phyloP scores from a whole-genome alignment of 2,888 invertebrate genomes.

The Drosophila subquinaria region DNA sequence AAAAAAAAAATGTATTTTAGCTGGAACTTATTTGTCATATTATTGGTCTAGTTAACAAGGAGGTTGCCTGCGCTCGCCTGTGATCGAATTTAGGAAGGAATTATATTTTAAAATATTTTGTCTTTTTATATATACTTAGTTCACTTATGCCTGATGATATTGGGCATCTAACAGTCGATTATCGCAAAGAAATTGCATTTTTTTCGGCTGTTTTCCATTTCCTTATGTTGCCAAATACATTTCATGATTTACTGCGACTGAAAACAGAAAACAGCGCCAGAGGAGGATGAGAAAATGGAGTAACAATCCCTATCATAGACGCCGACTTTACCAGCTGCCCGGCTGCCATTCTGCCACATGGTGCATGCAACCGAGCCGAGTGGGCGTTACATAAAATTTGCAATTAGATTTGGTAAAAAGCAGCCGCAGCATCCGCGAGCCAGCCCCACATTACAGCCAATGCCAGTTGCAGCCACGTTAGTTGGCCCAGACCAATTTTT shows the following conservation, averaged over 20 bases:
- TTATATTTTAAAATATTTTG: no score
- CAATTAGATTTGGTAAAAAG: slow-evolving; percentile 75
- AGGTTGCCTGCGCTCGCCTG: no score
- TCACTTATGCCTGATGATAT: no score
- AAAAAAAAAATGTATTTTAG: no score
- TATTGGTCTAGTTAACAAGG: no score
- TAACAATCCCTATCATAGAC: slow-evolving; percentile 24
- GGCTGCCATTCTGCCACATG: slow-evolving; percentile 39
- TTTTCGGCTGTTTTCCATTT: slow-evolving; percentile 1
- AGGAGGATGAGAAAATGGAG: background rate
- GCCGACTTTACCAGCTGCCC: slow-evolving; percentile 2
- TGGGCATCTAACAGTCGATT: no score
- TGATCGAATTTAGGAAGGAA: no score
- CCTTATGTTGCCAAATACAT: slow-evolving; percentile 57
- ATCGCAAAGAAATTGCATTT: no score
- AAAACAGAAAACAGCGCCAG: slow-evolving; percentile 47
- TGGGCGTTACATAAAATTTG: slow-evolving; percentile 72
- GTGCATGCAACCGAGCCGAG: slow-evolving; percentile 42
- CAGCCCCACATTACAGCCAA: background rate
- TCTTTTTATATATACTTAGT: no score
- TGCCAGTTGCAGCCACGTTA: slow-evolving; percentile 20
- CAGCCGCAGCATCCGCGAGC: slow-evolving; percentile 58
- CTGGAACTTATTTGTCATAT: no score
- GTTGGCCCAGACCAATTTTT: slow-evolving; percentile 51
- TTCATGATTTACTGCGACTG: slow-evolving; percentile 68